These are phyloP conservation scores for Lepidurus packardi DNA, from an alignment of 1,140 invertebrate genomes.

Conservation along the genomic window DNA sequence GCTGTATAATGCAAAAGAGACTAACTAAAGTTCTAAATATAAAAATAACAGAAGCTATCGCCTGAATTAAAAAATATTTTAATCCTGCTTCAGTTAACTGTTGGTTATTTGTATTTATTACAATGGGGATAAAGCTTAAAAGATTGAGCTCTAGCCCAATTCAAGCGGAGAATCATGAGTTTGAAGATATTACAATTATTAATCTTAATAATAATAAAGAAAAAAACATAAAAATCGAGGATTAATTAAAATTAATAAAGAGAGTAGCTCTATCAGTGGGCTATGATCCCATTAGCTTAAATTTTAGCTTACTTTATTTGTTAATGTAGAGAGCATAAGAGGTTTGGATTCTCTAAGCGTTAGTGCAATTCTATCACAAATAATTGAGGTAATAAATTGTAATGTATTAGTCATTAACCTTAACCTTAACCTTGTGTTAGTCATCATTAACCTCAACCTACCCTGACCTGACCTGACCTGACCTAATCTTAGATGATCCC, in stretches of 20 bases:
- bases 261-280: slow-evolving; percentile 45
- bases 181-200: not conserved
- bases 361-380: slow-evolving; percentile 51
- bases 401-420: too few relatives aligned
- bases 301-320: slow-evolving; percentile 49
- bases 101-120: not conserved
- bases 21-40: not conserved
- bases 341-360: slow-evolving; percentile 52
- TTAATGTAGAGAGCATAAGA: slow-evolving; percentile 51
- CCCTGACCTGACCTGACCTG: too few relatives aligned
- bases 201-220: slow-evolving; percentile 42
- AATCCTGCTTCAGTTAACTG: not conserved
- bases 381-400: slow-evolving; percentile 42
- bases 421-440: too few relatives aligned
- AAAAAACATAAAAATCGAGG: slow-evolving; percentile 46
- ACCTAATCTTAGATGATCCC: too few relatives aligned
- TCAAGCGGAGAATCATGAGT: not conserved
- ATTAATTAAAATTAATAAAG: slow-evolving; percentile 16
- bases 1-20: not conserved
- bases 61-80: slow-evolving; percentile 26
- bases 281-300: slow-evolving; percentile 49
- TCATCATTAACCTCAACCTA: too few relatives aligned
- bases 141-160: not conserved
- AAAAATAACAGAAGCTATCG: slow-evolving; percentile 1
- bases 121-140: not conserved